A percentile compares a stretch with the other conserved stretches of the same genome.
Conservation (phyloP, 1,140 invertebrate species). For the Bilobella aurantiaca region DNA sequence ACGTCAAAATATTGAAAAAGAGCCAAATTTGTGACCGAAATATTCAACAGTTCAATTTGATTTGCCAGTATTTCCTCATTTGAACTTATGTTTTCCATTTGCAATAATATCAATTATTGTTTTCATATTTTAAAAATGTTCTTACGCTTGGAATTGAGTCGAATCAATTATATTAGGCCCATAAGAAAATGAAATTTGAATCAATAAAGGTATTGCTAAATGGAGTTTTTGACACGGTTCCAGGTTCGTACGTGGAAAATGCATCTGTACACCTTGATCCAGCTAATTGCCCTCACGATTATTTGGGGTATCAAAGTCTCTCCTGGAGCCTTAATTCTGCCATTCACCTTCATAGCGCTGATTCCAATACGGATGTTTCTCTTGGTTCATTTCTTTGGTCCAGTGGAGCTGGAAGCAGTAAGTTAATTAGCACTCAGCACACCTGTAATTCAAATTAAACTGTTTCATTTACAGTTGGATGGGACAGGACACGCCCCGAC, state of each 20-base stretch:
- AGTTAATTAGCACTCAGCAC: slow-evolving; percentile 37
- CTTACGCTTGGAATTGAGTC: too few species aligned
- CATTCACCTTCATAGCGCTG: slow-evolving; percentile 82
- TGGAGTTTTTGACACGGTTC: slow-evolving; percentile 24
- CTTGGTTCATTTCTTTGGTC: slow-evolving; percentile 61
- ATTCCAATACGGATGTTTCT: slow-evolving; percentile 64
- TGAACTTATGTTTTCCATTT: too few species aligned
- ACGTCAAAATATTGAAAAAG: neutral
- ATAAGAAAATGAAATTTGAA: too few species aligned
- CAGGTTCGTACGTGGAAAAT: slow-evolving; percentile 80
- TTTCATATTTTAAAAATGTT: too few species aligned
- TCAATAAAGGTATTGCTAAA: too few species aligned
- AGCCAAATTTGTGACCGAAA: too few species aligned
- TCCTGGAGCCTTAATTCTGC: slow-evolving; percentile 70
- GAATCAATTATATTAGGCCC: too few species aligned
- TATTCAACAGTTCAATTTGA: too few species aligned
- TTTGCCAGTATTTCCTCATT: too few species aligned
- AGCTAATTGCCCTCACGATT: slow-evolving; percentile 61
- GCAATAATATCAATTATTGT: too few species aligned
- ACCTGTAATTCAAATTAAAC: neutral
- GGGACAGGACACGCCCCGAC: neutral
- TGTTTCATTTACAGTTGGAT: neutral
- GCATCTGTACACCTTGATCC: slow-evolving; percentile 77
- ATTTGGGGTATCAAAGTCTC: slow-evolving; percentile 75
- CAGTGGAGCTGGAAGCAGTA: slow-evolving; percentile 68